Evolutionary conservation across 2,888 invertebrate species (phyloP).

Genomic region (Notodonta dromedarius): DNA sequence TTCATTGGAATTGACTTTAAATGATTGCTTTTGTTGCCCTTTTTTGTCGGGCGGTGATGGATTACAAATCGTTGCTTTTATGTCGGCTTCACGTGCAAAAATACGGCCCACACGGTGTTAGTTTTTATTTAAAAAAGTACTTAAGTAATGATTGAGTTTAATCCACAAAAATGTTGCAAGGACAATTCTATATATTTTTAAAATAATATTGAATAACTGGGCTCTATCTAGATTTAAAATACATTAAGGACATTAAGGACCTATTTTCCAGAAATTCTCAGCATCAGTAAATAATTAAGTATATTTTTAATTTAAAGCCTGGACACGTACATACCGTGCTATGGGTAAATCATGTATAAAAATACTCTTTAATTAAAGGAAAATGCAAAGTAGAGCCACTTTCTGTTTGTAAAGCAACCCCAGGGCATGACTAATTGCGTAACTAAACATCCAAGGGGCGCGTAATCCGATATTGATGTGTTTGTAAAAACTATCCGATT

Average conservation of each 20-base stretch:
- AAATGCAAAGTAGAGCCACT: conserved; percentile 41
- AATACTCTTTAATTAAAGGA: too few relatives aligned
- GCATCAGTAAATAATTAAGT: too few relatives aligned
- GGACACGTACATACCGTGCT: too few relatives aligned
- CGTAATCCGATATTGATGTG: conserved; percentile 81
- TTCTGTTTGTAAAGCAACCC: conserved; percentile 21
- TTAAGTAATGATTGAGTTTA: neutral
- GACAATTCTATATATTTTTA: too few relatives aligned
- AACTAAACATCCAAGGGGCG: conserved; percentile 77
- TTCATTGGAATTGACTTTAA: conserved; percentile 82
- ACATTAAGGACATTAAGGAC: too few relatives aligned
- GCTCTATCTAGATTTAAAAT: too few relatives aligned
- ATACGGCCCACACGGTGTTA: conserved; percentile 18
- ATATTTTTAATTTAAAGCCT: too few relatives aligned
- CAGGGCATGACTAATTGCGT: conserved; percentile 76
- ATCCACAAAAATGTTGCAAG: too few relatives aligned
- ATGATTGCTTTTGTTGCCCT: conserved; percentile 72
- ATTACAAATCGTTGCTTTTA: conserved; percentile 74
- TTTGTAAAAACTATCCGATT: conserved; percentile 84
- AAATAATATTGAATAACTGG: too few relatives aligned
- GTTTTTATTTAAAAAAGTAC: conserved; percentile 9
- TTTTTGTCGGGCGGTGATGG: conserved; percentile 78
- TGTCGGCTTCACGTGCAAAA: conserved; percentile 43
- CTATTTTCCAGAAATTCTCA: too few relatives aligned
- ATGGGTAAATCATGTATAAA: too few relatives aligned